Conservation (phyloP, 2,113 vertebrate genomes). For the Apaloderma vittatum region DNA sequence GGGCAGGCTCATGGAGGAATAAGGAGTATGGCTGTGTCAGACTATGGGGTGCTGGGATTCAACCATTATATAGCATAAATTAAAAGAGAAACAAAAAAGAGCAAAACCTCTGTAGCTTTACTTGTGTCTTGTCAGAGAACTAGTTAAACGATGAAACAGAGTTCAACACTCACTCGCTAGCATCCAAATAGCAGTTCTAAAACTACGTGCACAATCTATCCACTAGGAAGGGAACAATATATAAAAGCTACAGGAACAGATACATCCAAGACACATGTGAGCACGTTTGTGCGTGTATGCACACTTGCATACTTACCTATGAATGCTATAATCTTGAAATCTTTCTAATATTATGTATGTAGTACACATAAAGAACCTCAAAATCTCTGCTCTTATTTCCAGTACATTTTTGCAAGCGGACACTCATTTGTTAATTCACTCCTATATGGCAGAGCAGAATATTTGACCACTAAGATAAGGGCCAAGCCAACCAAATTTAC, state of each 20-base stretch:
- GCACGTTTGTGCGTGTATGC: not conserved
- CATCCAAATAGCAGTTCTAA: not conserved
- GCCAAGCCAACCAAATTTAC: not conserved
- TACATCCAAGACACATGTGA: fast-evolving
- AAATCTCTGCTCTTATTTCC: not conserved
- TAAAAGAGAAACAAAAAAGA: not conserved
- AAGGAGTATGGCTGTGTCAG: not conserved
- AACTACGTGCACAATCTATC: not conserved
- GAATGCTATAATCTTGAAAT: not conserved
- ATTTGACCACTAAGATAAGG: not conserved
- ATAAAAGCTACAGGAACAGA: not conserved
- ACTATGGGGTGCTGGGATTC: not conserved
- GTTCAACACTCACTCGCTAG: not conserved
- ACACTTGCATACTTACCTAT: too few relatives aligned
- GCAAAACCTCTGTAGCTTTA: not conserved
- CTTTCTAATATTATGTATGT: not conserved
- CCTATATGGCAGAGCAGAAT: not conserved
- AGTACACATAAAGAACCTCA: not conserved
- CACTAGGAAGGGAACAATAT: not conserved
- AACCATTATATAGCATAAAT: not conserved
- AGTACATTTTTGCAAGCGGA: not conserved
- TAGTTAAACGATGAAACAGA: not conserved
- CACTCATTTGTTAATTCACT: not conserved
- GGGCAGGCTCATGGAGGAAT: not conserved
- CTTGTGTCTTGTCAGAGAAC: not conserved